Conservation (phyloP, 2,888 invertebrate species). For the Conus canariensis region DNA sequence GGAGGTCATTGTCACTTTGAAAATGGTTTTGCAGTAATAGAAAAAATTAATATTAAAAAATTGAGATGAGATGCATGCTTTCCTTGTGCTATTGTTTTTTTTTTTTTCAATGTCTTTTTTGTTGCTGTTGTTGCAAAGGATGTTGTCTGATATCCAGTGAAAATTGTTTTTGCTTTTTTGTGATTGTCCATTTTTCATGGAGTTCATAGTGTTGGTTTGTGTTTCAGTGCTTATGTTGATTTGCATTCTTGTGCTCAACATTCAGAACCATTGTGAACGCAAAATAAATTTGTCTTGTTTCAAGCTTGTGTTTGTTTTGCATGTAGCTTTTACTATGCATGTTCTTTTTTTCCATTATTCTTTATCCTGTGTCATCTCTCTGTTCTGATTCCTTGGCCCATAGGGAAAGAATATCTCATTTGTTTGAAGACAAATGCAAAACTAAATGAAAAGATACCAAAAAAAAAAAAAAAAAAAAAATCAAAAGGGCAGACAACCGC, state of each 20-base stretch:
- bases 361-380: neutral
- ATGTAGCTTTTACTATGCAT: conserved; percentile 25
- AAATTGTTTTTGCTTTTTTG: neutral
- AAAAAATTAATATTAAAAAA: neutral
- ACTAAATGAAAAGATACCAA: too few relatives aligned
- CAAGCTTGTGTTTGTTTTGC: conserved; percentile 18
- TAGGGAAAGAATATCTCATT: neutral
- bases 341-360: neutral
- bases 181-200: neutral
- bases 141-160: neutral
- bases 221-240: neutral
- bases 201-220: neutral
- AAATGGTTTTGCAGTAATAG: neutral
- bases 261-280: neutral
- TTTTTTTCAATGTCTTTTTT: neutral
- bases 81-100: neutral
- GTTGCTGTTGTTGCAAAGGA: neutral
- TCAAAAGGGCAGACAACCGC: conserved; percentile 5
- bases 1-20: neutral
- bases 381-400: neutral
- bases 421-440: neutral
- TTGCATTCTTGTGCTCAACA: conserved; percentile 1
- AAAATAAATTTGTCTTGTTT: neutral
- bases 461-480: neutral
- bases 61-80: neutral